Base-by-base conservation (phyloP, 2,888 invertebrate genomes). In the Eretmocerus hayati region DNA sequence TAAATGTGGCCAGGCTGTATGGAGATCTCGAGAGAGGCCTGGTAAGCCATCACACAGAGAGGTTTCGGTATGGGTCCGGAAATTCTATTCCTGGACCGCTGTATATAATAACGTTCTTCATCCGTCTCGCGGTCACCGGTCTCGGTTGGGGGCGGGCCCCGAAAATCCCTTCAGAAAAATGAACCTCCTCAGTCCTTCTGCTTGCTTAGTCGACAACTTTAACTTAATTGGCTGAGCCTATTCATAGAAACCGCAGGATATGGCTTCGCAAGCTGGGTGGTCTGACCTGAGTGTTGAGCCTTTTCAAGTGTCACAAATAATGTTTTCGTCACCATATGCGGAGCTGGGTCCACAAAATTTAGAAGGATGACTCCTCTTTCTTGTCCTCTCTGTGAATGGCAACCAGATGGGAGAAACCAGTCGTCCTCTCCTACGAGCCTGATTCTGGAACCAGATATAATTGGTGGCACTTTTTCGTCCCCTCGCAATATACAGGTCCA, bases 141-240 rank as follows among this genome's bases (percentile, higher is more conserved):
- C 30, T 23, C n/a, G 35, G 50, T 43, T 26, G 53, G 43, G 42
- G 50, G 55, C 53, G 56, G 43, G 31, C 37, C 50, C 43, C 42
- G 32, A 54, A 52, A 55, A 51, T 57, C 55, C 56, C 49, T 52
- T 38, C 26, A 26, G 26, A 26, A 26, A 26, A 26, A 26, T 11
- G 26, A n/a, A 26, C 26, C 26, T 26, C 8, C 26, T 26, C 6
- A 31, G 38, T 61, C 37, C 57, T 62, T 51, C 42, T 40, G 31
- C 22, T 57, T 57, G 56, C 52, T 51, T 59, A 52, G 48, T 52
- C 53, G 42, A 48, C 52, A 50, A 33, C 46, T n/a, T n/a, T n/a
- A 38, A 50, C 48, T 57, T 61, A 62, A 63, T 59, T 59, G 52
- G 41, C 48, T 55, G 44, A 30, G 37, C 39, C 46, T 37, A 46